Base-by-base conservation (phyloP, 1,140 invertebrate genomes). In the Drosophila grimshawi region DNA sequence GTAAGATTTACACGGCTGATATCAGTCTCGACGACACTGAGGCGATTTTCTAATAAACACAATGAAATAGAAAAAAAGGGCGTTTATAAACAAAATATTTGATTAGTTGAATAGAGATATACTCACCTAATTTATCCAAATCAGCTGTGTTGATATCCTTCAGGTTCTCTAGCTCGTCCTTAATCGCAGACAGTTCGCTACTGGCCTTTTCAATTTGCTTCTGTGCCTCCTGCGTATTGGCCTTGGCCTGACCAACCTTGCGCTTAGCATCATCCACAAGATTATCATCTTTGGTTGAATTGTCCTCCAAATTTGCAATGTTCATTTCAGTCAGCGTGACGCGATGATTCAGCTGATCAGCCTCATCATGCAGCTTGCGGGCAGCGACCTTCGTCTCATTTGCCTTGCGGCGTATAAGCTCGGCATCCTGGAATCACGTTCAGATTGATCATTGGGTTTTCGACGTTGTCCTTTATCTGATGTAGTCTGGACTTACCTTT, bases 201-300 rank as follows among this genome's bases (percentile, higher is more conserved):
- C 98, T 92, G 5, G 97, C 96, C 86, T 97, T 96, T 6, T 95
- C 93, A 0, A 98, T 97, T 93, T 97, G 96, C 66, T 95, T 95
- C 41, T 95, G 95, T 0, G 97, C 97, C 76, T 96, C 94, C 49
- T 94, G 93, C 0, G 97, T 96, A 68, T 96, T 96, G 11, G 95
- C 96, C 91, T 97, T 97, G 2, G 97, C 97, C 93, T 97, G 95
- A 39, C 97, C 97, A 10, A 98, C 97, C 92, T 95, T 95, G 89
- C 94, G 93, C 89, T 94, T 95, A 82, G 96, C 96, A 92, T 97
- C 94, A 65, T 94, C 94, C 1, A 96, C 97, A 2, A 96, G 92
- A 59, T 95, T 94, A 61, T 95, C 95, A 80, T 98, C 97, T 68
- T 95, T 94, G 33, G 93, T 93, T 8, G 96, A 96, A 86, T 96